Percentiles rank a stretch among this genome's conserved stretches.
phyloP scores from a whole-genome alignment of 2,113 vertebrate species.

The Cryptotis parvus region DNA sequence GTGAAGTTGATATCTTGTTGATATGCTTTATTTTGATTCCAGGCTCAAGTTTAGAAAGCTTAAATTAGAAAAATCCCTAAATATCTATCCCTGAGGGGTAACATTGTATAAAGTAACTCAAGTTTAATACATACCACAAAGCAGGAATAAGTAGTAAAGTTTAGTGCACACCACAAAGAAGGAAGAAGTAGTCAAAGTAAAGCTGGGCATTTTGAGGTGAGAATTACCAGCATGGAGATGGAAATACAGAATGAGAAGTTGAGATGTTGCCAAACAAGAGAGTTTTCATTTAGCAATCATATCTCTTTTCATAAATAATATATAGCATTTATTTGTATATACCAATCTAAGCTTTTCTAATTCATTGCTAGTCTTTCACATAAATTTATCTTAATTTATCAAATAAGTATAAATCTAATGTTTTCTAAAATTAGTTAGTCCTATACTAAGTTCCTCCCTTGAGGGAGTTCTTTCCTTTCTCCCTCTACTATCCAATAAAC shows the following conservation, averaged over 20 bases:
- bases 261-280: background rate
- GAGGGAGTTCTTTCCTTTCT: no score
- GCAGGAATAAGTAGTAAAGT: no score
- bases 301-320: background rate
- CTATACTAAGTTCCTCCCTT: no score
- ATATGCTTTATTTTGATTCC: background rate
- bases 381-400: constrained; percentile 7
- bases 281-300: background rate
- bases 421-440: background rate
- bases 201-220: no score
- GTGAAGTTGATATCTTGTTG: background rate
- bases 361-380: background rate
- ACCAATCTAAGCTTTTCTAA: background rate
- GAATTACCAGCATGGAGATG: background rate
- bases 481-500: no score
- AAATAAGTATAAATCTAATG: background rate
- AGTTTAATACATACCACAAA: background rate
- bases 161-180: no score
- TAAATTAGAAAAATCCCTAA: background rate
- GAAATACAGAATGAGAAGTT: background rate
- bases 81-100: background rate
- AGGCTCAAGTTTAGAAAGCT: background rate
- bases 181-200: no score
- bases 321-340: no score
- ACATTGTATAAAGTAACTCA: background rate